Percentiles rank a stretch among this genome's conserved stretches.
These are phyloP conservation scores for Oreotrochilus melanogaster DNA, from an alignment of 2,113 vertebrate species.

Conservation along the genomic window DNA sequence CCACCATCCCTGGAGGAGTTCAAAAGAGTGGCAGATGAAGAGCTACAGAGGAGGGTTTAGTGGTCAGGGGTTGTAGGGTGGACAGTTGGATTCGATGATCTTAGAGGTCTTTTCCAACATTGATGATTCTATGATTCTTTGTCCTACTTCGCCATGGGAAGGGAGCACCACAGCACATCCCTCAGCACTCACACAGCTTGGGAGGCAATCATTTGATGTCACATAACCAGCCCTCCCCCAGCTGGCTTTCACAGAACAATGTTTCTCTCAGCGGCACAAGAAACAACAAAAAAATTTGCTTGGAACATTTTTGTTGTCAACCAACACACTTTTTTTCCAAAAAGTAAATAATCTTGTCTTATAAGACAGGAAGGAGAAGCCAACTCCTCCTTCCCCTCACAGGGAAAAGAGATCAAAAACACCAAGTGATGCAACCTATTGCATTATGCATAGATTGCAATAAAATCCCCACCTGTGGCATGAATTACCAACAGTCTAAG, in stretches of 20 bases:
- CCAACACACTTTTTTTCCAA: too few relatives aligned
- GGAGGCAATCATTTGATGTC: not conserved
- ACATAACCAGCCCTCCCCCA: not conserved
- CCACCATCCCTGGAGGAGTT: too few relatives aligned
- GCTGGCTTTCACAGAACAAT: not conserved
- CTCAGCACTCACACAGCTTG: fast-evolving
- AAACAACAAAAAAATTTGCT: not conserved
- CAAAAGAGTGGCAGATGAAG: too few relatives aligned
- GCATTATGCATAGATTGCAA: not conserved
- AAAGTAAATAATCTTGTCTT: not conserved
- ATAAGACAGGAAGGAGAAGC: not conserved
- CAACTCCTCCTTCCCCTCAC: not conserved
- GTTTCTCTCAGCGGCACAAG: not conserved
- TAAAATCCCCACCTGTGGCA: not conserved
- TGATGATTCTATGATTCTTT: too few relatives aligned
- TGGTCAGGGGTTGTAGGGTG: too few relatives aligned
- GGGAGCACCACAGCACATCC: too few relatives aligned
- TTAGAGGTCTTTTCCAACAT: too few relatives aligned
- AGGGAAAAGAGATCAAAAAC: not conserved
- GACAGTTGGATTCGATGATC: too few relatives aligned
- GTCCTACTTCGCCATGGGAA: not conserved
- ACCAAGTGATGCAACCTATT: not conserved
- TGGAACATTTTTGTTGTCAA: not conserved
- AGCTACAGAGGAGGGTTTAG: too few relatives aligned
- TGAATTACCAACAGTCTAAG: not conserved